These are phyloP conservation scores for Andricus curvator DNA, from an alignment of 2,888 invertebrate genomes.

Conservation along the genomic window DNA sequence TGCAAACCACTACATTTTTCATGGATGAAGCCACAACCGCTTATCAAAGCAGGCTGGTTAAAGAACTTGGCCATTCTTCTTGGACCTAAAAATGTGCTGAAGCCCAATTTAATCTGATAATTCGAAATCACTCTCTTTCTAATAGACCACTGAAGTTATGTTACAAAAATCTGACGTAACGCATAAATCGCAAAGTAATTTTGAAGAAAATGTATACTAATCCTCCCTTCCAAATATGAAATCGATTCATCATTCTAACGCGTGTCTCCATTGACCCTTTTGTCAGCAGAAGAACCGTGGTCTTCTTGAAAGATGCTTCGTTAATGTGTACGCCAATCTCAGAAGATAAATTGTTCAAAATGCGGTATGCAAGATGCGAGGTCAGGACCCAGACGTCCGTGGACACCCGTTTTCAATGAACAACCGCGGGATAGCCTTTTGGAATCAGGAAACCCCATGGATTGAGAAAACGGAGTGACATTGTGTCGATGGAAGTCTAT, in stretches of 20 bases:
- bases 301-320: background rate
- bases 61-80: too few relatives aligned
- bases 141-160: too few relatives aligned
- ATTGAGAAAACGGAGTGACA: constrained; percentile 60
- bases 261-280: background rate
- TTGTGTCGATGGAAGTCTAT: constrained; percentile 66
- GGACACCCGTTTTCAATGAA: constrained; percentile 16
- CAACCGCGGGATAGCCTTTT: background rate
- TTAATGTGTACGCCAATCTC: background rate
- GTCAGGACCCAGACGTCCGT: background rate
- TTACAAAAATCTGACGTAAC: background rate
- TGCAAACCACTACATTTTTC: too few relatives aligned
- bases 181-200: background rate
- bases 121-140: too few relatives aligned
- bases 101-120: too few relatives aligned
- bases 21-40: too few relatives aligned
- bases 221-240: background rate
- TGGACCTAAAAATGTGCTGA: too few relatives aligned
- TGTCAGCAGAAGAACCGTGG: background rate
- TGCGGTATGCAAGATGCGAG: too few relatives aligned
- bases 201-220: background rate
- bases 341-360: background rate
- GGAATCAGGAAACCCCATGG: background rate
- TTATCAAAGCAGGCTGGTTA: too few relatives aligned
- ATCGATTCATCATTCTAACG: background rate